Percentiles rank a stretch among this genome's conserved stretches.
Evolutionary conservation across 2,797 vertebrate genomes (phyloP).

Genomic region (Mus minutoides): DNA sequence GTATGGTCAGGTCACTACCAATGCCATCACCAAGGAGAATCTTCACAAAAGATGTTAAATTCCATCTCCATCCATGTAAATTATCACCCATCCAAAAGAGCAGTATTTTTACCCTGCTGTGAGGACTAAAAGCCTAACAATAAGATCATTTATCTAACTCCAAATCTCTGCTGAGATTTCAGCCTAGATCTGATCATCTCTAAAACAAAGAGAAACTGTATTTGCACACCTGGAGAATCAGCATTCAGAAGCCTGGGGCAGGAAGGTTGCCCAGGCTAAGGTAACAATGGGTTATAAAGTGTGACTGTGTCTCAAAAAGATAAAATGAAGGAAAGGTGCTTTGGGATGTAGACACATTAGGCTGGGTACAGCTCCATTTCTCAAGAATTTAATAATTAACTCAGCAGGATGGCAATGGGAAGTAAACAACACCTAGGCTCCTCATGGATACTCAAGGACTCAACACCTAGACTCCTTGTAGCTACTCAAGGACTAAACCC

Average conservation of each 20-base stretch:
- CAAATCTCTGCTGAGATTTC: not conserved
- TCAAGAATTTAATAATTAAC: conserved; percentile 38
- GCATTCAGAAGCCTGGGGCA: not conserved
- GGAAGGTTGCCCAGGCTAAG: not conserved
- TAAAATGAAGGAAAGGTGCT: not conserved
- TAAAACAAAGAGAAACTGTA: not conserved
- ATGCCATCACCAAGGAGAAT: not conserved
- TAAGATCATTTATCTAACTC: not conserved
- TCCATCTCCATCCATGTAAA: not conserved
- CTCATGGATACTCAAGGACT: not conserved
- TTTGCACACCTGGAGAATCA: not conserved
- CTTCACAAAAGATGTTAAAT: not conserved
- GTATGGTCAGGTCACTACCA: not conserved
- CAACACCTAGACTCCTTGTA: not conserved
- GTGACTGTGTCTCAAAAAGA: not conserved
- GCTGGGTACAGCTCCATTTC: not conserved
- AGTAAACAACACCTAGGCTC: not conserved
- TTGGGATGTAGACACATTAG: not conserved
- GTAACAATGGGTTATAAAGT: not conserved
- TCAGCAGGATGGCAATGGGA: not conserved
- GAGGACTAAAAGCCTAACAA: not conserved
- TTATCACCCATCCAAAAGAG: not conserved
- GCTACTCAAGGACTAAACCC: not conserved
- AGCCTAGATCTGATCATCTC: not conserved
- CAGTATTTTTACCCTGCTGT: not conserved